These are phyloP conservation scores for Charadrius vociferus DNA, from an alignment of 2,113 vertebrate genomes.

Conservation along the genomic window DNA sequence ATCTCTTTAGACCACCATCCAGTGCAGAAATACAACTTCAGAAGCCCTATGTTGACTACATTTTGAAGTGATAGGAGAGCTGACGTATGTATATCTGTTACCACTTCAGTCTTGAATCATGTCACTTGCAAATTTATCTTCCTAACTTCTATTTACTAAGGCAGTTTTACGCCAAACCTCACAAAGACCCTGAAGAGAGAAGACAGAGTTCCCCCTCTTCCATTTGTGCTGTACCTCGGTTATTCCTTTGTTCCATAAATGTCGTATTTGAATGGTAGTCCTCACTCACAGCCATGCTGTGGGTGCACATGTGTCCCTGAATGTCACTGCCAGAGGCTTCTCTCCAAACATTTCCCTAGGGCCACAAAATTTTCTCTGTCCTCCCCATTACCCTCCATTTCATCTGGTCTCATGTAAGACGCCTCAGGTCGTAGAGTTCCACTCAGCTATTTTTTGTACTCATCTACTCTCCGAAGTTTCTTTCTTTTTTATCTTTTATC, in stretches of 20 bases:
- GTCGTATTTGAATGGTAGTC: background rate
- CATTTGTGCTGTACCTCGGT: background rate
- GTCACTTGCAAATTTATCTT: background rate
- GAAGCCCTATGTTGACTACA: background rate
- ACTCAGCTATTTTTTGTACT: background rate
- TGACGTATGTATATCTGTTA: background rate
- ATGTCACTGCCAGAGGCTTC: background rate
- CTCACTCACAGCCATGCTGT: background rate
- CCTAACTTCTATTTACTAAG: background rate
- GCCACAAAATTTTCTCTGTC: background rate
- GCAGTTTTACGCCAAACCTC: background rate
- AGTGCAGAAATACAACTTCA: background rate
- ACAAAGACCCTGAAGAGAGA: background rate
- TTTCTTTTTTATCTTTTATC: background rate
- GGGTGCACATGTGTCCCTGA: background rate
- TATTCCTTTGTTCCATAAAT: background rate
- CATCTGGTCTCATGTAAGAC: background rate
- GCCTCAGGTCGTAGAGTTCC: background rate
- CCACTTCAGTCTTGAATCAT: background rate
- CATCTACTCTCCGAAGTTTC: background rate
- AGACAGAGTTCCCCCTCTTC: background rate
- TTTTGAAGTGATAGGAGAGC: background rate
- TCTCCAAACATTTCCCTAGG: background rate
- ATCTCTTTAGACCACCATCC: background rate
- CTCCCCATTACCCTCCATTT: background rate